Conservation (phyloP, 2,113 vertebrate species). For the Hydrolagus affinis region DNA sequence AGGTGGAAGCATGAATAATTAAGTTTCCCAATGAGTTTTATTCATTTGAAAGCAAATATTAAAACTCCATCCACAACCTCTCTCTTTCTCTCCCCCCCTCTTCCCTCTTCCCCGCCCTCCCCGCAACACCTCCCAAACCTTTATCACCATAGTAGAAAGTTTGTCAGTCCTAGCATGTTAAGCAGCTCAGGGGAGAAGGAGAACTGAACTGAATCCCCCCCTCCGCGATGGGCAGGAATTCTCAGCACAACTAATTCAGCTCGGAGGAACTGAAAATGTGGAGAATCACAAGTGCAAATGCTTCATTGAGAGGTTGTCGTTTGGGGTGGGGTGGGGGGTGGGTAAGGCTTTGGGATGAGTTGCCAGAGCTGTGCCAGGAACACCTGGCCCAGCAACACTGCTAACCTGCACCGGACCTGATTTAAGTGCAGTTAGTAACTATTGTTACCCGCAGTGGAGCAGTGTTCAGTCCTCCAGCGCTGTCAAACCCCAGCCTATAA, state of each 20-base stretch:
- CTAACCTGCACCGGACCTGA: constrained; percentile 19
- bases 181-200: background rate
- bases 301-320: background rate
- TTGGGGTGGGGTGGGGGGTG: no score
- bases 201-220: background rate
- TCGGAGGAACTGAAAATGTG: background rate
- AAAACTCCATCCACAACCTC: no score
- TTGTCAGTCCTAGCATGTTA: background rate
- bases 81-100: background rate
- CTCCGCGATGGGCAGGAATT: background rate
- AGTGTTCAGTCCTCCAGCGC: constrained; percentile 3
- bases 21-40: no score
- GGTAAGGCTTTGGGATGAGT: background rate
- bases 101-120: no score
- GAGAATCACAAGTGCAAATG: background rate
- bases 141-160: no score
- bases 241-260: background rate
- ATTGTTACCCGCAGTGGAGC: constrained; percentile 12
- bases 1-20: no score
- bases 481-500: constrained; percentile 18
- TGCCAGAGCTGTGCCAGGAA: background rate
- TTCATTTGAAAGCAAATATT: no score
- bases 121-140: no score
- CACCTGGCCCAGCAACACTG: background rate
- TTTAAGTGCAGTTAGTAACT: constrained; percentile 15